Base-by-base conservation (phyloP, 2,797 vertebrate species). In the Diplodus puntazzo region DNA sequence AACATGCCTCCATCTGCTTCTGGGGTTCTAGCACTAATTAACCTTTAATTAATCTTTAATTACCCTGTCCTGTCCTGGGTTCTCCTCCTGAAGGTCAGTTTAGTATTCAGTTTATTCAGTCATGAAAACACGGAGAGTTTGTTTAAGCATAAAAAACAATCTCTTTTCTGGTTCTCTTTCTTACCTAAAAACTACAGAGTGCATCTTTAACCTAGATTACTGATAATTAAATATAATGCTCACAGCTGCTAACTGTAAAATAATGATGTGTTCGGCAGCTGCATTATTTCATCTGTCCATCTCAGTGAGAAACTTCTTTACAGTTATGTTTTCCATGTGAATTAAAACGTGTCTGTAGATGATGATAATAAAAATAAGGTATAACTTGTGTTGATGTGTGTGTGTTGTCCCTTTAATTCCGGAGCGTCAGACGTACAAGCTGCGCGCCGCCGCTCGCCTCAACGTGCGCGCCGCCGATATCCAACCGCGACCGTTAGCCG, bases 401-500 rank as follows among this genome's bases (percentile, higher is more conserved):
- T 20, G 50, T 64, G 1, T 55, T 77, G 39, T 68, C 18, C 9
- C 71, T 81, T 25, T 83, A 77, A 77, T 61, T 43, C 5, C 14
- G 39, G 57, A 46, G 23, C 45, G 59, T 25, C 10, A 12, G 43
- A 11, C 2, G 71, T 74, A 78, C 75, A 76, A 78, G 69, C 23
- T 67, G 82, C 82, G 88, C 87, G 86, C 59, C 46, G 4, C 84
- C 78, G 79, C 60, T 79, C 69, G 64, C 59, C 66, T 82, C 63
- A 6, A 77, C 94, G 95, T 94, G 94, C 95, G 93, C 95, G 94
- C 86, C 0, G 54, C 88, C 93, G 93, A 61, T 14, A 58, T 78
- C 75, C 62, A 80, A 45, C 58, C 69, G 88, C 88, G 86, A 90
- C 88, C 86, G 92, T 93, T 93, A 94, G 88, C 88, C 55, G 77